phyloP scores from a whole-genome alignment of 2,888 invertebrate species.

The Drosophila leonis region DNA sequence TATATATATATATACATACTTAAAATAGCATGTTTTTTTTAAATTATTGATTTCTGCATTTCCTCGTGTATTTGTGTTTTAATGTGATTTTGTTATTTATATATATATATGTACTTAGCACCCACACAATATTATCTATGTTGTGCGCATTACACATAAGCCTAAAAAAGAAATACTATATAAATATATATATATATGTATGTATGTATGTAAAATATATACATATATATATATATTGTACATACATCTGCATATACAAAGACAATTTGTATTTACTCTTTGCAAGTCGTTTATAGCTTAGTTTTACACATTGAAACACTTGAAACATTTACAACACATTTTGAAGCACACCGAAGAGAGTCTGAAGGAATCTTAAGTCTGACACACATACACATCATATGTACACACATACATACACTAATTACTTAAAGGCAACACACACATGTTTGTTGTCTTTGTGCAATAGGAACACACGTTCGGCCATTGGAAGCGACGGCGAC shows the following conservation, averaged over 20 bases:
- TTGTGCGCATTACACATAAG: neutral
- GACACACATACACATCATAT: slow-evolving; percentile 4
- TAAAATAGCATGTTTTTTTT: slow-evolving; percentile 7
- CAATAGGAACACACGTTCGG: slow-evolving; percentile 45
- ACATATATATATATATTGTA: neutral
- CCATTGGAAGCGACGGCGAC: slow-evolving; percentile 17
- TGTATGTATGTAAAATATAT: neutral
- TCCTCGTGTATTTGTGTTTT: neutral
- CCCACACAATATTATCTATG: neutral
- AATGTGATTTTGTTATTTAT: neutral
- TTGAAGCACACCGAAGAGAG: slow-evolving; percentile 31
- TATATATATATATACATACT: slow-evolving; percentile 4
- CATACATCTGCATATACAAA: neutral
- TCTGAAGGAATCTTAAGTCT: slow-evolving; percentile 1
- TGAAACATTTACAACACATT: slow-evolving; percentile 39
- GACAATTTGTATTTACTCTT: neutral
- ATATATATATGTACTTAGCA: no score
- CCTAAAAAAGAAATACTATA: slow-evolving; percentile 5
- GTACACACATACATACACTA: neutral
- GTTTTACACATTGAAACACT: slow-evolving; percentile 29
- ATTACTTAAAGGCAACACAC: neutral
- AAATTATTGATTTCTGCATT: slow-evolving; percentile 20
- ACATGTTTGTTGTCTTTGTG: slow-evolving; percentile 22
- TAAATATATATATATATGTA: neutral
- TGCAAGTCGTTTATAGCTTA: slow-evolving; percentile 15